Base-by-base conservation (phyloP, 2,797 vertebrate species). In the Thaleichthys pacificus region DNA sequence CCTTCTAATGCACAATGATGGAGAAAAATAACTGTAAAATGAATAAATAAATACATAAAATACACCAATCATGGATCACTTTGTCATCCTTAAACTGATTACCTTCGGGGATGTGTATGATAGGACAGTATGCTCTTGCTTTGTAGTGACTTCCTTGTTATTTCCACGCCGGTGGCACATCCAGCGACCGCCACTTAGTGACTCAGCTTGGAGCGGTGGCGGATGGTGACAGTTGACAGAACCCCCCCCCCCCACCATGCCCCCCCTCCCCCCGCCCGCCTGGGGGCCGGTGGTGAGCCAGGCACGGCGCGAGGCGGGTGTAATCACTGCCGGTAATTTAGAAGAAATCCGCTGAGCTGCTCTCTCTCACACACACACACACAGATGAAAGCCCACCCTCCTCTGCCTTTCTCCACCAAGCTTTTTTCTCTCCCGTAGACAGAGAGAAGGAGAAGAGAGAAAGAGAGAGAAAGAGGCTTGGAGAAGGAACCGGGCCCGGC, bases 281-380 rank as follows among this genome's bases (percentile, higher is more conserved):
- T 42, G 56, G 76, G 85, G 79, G 75, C 78, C 71, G 69, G 60
- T 73, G 77, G 76, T 75, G 82, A 73, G 80, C 74, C 69, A 71
- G 70, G 77, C 73, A 74, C 78, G 79, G 81, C 30, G 28, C 19
- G 30, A 79, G 77, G 80, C 79, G 85, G 77, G 87, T 82, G 88
- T 85, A 88, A 89, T 89, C 87, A 86, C 86, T 89, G 82, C 82
- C 85, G 90, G 84, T 90, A 91, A 91, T 92, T 91, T 91, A 75
- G 79, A 91, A 81, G 81, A 91, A 90, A 92, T 90, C 84, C 89
- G 84, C 84, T 77, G 82, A 88, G 85, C 84, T 73, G 76, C 82
- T 89, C 80, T 17, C 51, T 2, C 17, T 5, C 51, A n/a, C 5
- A 56, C 15, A 2, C 51, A 56, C 51, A n/a, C 51, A 56, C 51